A percentile compares a stretch with the other conserved stretches of the same genome.
These are phyloP conservation scores for Hemicentrotus pulcherrimus DNA, from an alignment of 35 echinoderm and acorn worm species.

Conservation along the genomic window DNA sequence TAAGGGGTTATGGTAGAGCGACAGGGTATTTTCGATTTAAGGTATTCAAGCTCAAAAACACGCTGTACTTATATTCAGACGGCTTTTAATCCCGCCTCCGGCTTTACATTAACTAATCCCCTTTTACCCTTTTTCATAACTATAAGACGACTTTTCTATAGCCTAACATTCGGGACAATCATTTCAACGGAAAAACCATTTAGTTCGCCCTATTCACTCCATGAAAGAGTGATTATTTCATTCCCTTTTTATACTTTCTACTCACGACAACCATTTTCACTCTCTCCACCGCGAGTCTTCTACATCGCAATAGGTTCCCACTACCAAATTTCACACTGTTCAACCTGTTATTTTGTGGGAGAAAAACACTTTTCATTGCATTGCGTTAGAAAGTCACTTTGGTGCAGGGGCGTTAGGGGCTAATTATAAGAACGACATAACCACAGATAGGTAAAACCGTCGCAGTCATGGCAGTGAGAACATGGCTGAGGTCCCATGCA, in stretches of 20 bases:
- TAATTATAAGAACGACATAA: background rate
- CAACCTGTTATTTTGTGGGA: background rate
- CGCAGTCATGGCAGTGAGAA: background rate
- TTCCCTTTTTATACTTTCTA: background rate
- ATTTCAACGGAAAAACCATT: conserved; percentile 21
- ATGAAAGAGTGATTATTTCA: conserved; percentile 37
- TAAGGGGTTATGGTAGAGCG: conserved; percentile 32
- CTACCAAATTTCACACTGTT: background rate
- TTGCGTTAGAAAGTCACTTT: too few relatives aligned
- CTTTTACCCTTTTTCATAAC: conserved; percentile 39
- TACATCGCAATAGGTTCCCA: background rate
- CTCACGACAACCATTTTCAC: background rate
- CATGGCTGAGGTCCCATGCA: background rate
- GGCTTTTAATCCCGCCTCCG: background rate
- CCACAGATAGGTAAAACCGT: background rate
- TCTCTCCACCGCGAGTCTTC: background rate
- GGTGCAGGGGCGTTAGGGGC: background rate
- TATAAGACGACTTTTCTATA: conserved; percentile 4
- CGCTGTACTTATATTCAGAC: background rate
- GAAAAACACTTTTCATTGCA: too few relatives aligned
- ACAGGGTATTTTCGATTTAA: conserved; percentile 13
- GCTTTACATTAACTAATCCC: conserved; percentile 49
- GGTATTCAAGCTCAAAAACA: conserved; percentile 25
- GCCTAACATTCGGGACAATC: conserved; percentile 41
- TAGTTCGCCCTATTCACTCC: background rate